phyloP scores from a whole-genome alignment of 2,113 vertebrate genomes.

The Aleadryas rufinucha region DNA sequence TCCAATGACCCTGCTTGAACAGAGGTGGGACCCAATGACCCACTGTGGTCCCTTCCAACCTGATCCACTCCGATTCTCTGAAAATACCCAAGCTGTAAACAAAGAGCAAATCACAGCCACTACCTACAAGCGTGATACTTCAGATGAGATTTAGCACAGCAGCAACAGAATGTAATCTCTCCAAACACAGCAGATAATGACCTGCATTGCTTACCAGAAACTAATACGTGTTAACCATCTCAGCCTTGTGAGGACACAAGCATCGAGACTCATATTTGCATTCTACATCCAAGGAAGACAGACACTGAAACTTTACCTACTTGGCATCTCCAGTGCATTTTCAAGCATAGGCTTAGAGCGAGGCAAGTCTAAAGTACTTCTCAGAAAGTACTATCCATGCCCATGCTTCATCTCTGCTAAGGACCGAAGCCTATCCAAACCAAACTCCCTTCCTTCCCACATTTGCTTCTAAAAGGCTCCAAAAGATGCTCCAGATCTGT shows the following conservation, averaged over 20 bases:
- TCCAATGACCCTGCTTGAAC: neutral
- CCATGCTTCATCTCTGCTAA: neutral
- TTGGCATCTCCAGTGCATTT: neutral
- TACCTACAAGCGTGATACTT: neutral
- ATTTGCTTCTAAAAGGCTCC: neutral
- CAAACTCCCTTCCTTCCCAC: neutral
- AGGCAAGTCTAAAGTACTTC: neutral
- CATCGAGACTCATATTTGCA: neutral
- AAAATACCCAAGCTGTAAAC: neutral
- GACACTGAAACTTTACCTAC: neutral
- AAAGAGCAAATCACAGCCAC: neutral
- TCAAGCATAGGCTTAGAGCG: neutral
- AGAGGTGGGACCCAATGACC: neutral
- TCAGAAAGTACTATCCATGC: neutral
- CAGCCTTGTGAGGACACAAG: neutral
- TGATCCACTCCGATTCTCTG: neutral
- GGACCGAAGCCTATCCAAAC: neutral
- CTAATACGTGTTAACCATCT: neutral
- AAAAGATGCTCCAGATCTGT: neutral
- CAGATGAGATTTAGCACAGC: neutral
- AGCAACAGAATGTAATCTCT: neutral
- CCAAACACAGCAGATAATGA: neutral
- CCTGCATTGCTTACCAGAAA: neutral
- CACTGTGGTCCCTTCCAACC: neutral
- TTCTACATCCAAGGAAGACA: neutral